phyloP scores from a whole-genome alignment of 2,797 vertebrate species.

The Psittacula echo region DNA sequence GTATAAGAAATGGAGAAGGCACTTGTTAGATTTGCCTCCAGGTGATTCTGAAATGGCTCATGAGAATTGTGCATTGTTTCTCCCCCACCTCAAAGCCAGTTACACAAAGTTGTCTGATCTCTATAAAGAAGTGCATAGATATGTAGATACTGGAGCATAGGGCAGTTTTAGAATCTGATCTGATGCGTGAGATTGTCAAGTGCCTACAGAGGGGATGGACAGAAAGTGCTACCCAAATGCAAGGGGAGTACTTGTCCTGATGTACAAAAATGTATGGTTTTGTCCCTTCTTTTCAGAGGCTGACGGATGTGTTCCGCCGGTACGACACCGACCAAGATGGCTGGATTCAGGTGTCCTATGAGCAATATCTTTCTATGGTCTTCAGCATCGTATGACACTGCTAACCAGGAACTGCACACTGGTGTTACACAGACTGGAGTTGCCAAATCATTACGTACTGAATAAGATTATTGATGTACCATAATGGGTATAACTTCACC shows the following conservation, averaged over 20 bases:
- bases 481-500: constrained; percentile 40
- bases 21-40: not conserved
- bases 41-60: not conserved
- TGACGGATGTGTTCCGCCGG: constrained; percentile 95
- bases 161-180: not conserved
- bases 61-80: not conserved
- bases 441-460: constrained; percentile 65
- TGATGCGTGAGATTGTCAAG: accelerated
- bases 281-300: constrained; percentile 80
- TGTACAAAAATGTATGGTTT: not conserved
- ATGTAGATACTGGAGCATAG: not conserved
- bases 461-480: not conserved
- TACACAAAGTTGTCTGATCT: not conserved
- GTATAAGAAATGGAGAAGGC: not conserved
- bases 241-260: accelerated
- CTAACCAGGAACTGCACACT: not conserved
- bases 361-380: constrained; percentile 98
- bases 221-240: not conserved
- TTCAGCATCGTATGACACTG: constrained; percentile 90
- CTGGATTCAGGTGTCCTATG: constrained; percentile 99
- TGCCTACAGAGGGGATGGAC: not conserved
- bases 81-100: not conserved
- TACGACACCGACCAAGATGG: constrained; percentile 97
- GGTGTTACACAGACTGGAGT: constrained; percentile 50
- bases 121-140: not conserved